A percentile compares a stretch with the other conserved stretches of the same genome.
phyloP scores from a whole-genome alignment of 1,140 invertebrate genomes.

The Drosophila azteca region DNA sequence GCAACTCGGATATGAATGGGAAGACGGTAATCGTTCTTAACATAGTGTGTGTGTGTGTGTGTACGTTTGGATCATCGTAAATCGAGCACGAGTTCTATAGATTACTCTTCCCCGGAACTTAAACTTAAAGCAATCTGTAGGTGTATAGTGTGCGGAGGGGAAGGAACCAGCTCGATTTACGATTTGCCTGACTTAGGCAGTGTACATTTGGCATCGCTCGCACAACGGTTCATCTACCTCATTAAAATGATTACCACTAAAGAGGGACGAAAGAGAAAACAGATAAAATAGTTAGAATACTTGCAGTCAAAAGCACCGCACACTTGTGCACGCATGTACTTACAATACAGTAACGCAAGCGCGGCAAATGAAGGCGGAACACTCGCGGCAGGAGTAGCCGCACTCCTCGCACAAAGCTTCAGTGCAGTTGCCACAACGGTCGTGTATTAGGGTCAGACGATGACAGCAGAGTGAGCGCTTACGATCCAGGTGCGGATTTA shows the following conservation, averaged over 20 bases:
- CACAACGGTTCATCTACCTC: conserved; percentile 55
- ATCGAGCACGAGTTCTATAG: conserved; percentile 8
- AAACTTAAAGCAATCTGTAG: neutral
- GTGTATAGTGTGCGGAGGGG: conserved; percentile 1
- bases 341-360: conserved; percentile 73
- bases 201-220: conserved; percentile 64
- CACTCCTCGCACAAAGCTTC: conserved; percentile 72
- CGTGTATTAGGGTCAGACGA: conserved; percentile 53
- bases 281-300: neutral
- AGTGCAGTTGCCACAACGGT: conserved; percentile 57
- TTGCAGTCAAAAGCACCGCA: neutral
- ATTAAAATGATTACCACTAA: conserved; percentile 42
- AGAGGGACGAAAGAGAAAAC: neutral
- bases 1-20: no score
- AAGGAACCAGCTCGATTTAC: neutral
- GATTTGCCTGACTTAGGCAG: conserved; percentile 20
- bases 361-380: conserved; percentile 62
- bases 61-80: neutral
- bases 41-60: neutral
- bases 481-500: conserved; percentile 47
- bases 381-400: conserved; percentile 71
- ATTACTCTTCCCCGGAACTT: conserved; percentile 6
- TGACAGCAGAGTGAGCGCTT: conserved; percentile 57
- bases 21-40: no score
- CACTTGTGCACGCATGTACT: conserved; percentile 25